These are phyloP conservation scores for Polietes domitor DNA, from an alignment of 2,888 invertebrate genomes.

Conservation along the genomic window DNA sequence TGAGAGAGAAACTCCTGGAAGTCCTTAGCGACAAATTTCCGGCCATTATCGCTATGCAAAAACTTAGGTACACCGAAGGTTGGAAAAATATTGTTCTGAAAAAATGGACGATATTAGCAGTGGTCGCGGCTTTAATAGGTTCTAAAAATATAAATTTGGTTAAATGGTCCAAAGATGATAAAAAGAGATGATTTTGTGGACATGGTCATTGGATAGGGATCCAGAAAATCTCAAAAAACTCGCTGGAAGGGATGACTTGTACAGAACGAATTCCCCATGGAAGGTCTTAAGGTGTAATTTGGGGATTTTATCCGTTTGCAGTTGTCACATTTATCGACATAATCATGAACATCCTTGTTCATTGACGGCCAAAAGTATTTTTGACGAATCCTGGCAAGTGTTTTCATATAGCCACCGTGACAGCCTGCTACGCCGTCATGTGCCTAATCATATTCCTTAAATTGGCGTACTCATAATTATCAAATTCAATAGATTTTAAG, in stretches of 20 bases:
- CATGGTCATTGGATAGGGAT: neutral
- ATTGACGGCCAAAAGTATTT: constrained; percentile 45
- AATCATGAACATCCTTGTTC: neutral
- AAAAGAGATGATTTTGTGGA: neutral
- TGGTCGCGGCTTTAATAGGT: constrained; percentile 14
- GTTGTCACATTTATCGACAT: neutral
- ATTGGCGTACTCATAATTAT: neutral
- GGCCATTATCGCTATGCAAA: constrained; percentile 46
- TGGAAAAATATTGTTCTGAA: constrained; percentile 29
- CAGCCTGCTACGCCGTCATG: neutral
- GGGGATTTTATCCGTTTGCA: too few species aligned
- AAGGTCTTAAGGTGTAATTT: too few species aligned
- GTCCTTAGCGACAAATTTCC: constrained; percentile 33
- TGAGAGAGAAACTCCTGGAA: constrained; percentile 11
- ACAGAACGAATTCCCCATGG: too few species aligned
- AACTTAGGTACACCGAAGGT: constrained; percentile 41
- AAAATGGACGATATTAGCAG: constrained; percentile 23
- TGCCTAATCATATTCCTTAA: neutral
- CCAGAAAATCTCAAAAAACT: neutral
- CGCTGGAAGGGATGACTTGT: neutral
- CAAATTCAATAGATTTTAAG: neutral
- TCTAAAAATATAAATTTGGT: neutral
- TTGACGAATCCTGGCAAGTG: constrained; percentile 16
- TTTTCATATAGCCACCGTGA: constrained; percentile 37
- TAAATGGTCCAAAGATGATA: neutral